Evolutionary conservation across 2,888 invertebrate genomes (phyloP).

Genomic region (Hemicrepidius hirtus): DNA sequence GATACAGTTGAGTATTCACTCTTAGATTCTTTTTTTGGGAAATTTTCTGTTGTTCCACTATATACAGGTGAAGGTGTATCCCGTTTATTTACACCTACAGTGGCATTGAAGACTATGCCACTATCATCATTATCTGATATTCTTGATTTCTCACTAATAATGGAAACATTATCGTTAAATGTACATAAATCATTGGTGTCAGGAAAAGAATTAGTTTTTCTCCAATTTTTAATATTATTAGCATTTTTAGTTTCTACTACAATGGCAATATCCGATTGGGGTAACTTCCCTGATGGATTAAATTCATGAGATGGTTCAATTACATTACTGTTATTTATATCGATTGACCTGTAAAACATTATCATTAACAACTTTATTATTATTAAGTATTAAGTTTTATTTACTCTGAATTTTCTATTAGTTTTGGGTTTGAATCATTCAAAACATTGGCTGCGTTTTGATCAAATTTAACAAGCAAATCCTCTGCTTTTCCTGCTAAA

Average conservation of each 20-base stretch:
- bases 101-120: conserved; percentile 8
- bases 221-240: conserved; percentile 6
- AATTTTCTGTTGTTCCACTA: conserved; percentile 1
- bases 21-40: conserved; percentile 8
- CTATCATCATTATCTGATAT: conserved; percentile 28
- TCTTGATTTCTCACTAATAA: conserved; percentile 40
- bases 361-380: neutral
- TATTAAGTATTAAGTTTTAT: conserved; percentile 2
- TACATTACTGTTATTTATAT: neutral
- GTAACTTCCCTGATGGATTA: neutral
- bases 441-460: conserved; percentile 82
- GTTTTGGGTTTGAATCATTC: conserved; percentile 58
- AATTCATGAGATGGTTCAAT: conserved; percentile 23
- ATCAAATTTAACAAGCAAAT: conserved; percentile 83
- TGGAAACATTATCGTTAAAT: conserved; percentile 32
- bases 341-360: neutral
- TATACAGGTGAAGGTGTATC: conserved; percentile 29
- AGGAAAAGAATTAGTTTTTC: neutral
- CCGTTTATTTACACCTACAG: conserved; percentile 8
- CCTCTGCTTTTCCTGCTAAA: conserved; percentile 83
- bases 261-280: conserved; percentile 10
- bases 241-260: conserved; percentile 10
- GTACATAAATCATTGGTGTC: conserved; percentile 8
- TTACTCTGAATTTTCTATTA: conserved; percentile 42
- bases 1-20: conserved; percentile 25